Evolutionary conservation across 2,797 vertebrate genomes (phyloP).

Genomic region (Otolemur crassicaudatus): DNA sequence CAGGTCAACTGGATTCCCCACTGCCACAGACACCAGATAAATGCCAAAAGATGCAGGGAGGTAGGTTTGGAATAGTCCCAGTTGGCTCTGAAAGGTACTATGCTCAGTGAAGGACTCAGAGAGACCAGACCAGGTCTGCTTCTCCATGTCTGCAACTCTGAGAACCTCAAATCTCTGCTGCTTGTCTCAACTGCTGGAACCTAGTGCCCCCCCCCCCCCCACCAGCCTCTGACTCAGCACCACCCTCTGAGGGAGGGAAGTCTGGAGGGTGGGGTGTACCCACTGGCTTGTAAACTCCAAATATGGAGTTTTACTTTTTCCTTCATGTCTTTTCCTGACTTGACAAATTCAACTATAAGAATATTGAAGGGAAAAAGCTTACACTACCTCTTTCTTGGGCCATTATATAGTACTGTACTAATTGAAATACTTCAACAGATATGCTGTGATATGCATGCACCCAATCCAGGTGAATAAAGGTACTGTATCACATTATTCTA

Average conservation of each 20-base stretch:
- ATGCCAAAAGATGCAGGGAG: background rate
- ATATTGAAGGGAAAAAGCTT: background rate
- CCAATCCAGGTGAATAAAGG: background rate
- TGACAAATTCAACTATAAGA: slow-evolving; percentile 30
- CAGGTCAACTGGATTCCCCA: background rate
- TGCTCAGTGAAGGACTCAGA: background rate
- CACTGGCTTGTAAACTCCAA: slow-evolving; percentile 20
- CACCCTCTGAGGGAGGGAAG: background rate
- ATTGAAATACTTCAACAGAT: slow-evolving; percentile 45
- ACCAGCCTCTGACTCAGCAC: background rate
- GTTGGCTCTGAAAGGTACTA: slow-evolving; percentile 13
- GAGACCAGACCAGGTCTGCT: background rate
- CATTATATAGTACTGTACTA: background rate
- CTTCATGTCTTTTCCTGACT: slow-evolving; percentile 25
- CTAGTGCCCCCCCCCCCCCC: background rate
- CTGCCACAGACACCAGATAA: slow-evolving; percentile 19
- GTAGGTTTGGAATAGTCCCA: background rate
- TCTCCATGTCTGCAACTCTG: background rate
- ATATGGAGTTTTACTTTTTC: background rate
- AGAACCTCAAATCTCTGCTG: background rate
- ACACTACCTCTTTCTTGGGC: background rate
- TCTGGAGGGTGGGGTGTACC: background rate
- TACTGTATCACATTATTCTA: background rate
- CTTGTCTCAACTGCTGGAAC: background rate
- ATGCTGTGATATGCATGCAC: background rate